A percentile compares a stretch with the other conserved stretches of the same genome.
Conservation (phyloP, 2,888 invertebrate species). For the Lypha dubia region DNA sequence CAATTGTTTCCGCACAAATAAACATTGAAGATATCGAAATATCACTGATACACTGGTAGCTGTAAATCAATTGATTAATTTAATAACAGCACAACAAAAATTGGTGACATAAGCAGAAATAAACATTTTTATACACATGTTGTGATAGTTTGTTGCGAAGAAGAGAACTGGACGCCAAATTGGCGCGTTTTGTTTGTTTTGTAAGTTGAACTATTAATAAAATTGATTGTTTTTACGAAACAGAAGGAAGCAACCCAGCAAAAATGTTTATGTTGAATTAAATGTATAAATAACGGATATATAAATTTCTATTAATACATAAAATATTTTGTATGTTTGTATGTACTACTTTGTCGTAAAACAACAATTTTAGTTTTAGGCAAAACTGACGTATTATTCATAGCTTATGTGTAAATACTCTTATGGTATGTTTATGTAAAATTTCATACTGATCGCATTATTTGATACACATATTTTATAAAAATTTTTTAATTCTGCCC, state of each 20-base stretch:
- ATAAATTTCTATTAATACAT: too few species aligned
- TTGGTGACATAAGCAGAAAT: constrained; percentile 40
- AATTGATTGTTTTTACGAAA: constrained; percentile 40
- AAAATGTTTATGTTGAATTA: too few species aligned
- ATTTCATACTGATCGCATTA: too few species aligned
- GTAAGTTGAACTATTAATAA: constrained; percentile 42
- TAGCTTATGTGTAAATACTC: too few species aligned
- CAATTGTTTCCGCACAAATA: constrained; percentile 47
- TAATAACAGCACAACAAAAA: constrained; percentile 46
- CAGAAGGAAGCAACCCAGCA: constrained; percentile 2
- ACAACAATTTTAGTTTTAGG: too few species aligned
- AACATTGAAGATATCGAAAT: constrained; percentile 44
- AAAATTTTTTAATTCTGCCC: too few species aligned
- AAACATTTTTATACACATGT: constrained; percentile 4
- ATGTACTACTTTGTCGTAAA: too few species aligned
- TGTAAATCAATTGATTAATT: constrained; percentile 66
- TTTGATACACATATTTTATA: too few species aligned
- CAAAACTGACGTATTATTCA: too few species aligned
- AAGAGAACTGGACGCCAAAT: constrained; percentile 64
- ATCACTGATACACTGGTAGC: constrained; percentile 34
- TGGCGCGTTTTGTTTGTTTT: constrained; percentile 46
- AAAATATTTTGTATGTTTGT: too few species aligned
- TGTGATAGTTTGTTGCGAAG: constrained; percentile 19
- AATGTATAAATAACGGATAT: too few species aligned
- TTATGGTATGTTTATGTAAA: too few species aligned